Percentiles rank a stretch among this genome's conserved stretches.
These are phyloP conservation scores for Hylyphantes graminicola DNA, from an alignment of 1,140 invertebrate species.

Conservation along the genomic window DNA sequence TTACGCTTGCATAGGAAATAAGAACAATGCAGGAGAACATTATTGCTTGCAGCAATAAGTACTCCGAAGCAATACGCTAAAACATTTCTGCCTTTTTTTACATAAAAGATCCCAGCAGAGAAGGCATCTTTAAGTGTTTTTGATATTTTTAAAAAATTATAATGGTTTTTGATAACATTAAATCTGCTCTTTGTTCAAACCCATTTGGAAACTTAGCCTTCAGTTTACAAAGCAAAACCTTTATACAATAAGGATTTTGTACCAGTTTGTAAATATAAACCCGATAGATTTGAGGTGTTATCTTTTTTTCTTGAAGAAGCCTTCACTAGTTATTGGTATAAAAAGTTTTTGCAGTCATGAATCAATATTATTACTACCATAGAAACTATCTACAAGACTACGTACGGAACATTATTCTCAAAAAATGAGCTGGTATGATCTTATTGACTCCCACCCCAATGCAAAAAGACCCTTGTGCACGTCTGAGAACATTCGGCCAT, in stretches of 20 bases:
- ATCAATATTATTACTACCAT: conserved; percentile 56
- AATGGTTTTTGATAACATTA: background rate
- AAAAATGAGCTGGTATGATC: conserved; percentile 1
- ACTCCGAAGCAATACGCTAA: conserved; percentile 52
- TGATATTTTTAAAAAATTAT: background rate
- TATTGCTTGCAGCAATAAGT: conserved; percentile 37
- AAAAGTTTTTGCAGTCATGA: conserved; percentile 56
- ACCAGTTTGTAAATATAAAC: background rate
- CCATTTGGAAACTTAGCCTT: background rate
- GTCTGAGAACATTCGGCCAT: conserved; percentile 29
- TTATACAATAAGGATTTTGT: background rate
- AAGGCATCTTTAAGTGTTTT: conserved; percentile 1
- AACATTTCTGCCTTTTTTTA: conserved; percentile 20
- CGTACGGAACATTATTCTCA: conserved; percentile 45
- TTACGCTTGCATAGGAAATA: conserved; percentile 19
- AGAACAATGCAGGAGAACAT: conserved; percentile 11
- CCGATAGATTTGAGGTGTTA: background rate
- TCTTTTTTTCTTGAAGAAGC: too few species aligned
- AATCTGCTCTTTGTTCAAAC: background rate
- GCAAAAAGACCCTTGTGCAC: conserved; percentile 5
- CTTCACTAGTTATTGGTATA: conserved; percentile 8
- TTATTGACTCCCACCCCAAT: conserved; percentile 43
- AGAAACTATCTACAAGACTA: conserved; percentile 58
- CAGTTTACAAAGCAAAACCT: background rate
- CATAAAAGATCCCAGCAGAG: conserved; percentile 35